Conservation (phyloP, 2,797 vertebrate species). For the Eremophila alpestris region DNA sequence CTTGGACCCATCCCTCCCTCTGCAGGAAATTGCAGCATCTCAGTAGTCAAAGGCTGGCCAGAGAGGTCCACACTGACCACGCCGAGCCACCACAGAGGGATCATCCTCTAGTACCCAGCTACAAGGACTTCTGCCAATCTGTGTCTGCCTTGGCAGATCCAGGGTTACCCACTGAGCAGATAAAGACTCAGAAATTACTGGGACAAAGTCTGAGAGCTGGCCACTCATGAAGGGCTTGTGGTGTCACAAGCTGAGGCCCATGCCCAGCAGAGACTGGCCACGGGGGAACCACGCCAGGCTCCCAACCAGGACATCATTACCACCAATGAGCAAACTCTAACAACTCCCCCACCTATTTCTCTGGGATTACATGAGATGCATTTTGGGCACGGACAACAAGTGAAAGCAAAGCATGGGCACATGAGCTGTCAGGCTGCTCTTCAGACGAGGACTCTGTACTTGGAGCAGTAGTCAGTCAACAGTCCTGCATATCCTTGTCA, state of each 20-base stretch:
- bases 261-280: background rate
- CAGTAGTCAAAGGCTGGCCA: background rate
- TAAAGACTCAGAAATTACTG: background rate
- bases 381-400: background rate
- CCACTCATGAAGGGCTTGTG: rapidly evolving
- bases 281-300: rapidly evolving
- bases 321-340: rapidly evolving
- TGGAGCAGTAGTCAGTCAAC: background rate
- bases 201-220: background rate
- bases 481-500: background rate
- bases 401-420: rapidly evolving
- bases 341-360: background rate
- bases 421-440: background rate
- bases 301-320: background rate
- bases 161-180: background rate
- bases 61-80: background rate
- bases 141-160: background rate
- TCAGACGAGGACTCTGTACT: rapidly evolving
- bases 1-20: background rate
- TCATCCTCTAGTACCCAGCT: rapidly evolving
- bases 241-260: background rate
- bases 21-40: background rate
- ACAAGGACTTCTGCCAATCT: background rate
- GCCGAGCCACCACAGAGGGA: background rate
- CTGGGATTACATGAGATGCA: background rate